These are phyloP conservation scores for Phenacoccus solenopsis DNA, from an alignment of 1,140 invertebrate genomes.

Conservation along the genomic window DNA sequence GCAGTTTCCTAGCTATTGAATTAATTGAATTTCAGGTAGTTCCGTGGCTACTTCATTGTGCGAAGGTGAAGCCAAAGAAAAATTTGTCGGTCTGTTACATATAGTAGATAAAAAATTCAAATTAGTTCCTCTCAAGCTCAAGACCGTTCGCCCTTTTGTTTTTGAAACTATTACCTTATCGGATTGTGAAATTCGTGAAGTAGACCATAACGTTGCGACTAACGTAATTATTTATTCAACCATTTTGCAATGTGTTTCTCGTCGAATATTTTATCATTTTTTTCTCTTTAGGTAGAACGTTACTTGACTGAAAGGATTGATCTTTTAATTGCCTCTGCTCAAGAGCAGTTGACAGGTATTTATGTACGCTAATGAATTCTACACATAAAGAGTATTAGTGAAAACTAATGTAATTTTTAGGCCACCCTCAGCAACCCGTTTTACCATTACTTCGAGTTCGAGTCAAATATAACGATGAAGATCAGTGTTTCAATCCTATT, in stretches of 20 bases:
- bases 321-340: constrained; percentile 40
- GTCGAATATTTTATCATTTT: no score
- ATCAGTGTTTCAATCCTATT: constrained; percentile 53
- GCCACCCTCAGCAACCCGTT: constrained; percentile 57
- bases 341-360: constrained; percentile 33
- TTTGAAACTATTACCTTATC: constrained; percentile 49
- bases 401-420: no score
- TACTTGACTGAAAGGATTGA: constrained; percentile 41
- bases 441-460: constrained; percentile 68
- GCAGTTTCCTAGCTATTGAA: background rate
- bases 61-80: constrained; percentile 69
- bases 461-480: constrained; percentile 56
- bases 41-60: constrained; percentile 89
- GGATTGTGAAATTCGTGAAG: constrained; percentile 35
- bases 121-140: constrained; percentile 54
- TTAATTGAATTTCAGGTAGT: constrained; percentile 44
- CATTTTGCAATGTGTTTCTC: no score
- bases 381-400: no score
- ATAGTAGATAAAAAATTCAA: constrained; percentile 55
- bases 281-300: constrained; percentile 33
- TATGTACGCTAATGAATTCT: no score
- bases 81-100: constrained; percentile 71
- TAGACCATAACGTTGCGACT: background rate
- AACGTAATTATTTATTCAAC: constrained; percentile 5
- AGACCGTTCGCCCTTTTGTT: constrained; percentile 81